Evolutionary conservation across 2,113 vertebrate species (phyloP).

Genomic region (Oceanites oceanicus): DNA sequence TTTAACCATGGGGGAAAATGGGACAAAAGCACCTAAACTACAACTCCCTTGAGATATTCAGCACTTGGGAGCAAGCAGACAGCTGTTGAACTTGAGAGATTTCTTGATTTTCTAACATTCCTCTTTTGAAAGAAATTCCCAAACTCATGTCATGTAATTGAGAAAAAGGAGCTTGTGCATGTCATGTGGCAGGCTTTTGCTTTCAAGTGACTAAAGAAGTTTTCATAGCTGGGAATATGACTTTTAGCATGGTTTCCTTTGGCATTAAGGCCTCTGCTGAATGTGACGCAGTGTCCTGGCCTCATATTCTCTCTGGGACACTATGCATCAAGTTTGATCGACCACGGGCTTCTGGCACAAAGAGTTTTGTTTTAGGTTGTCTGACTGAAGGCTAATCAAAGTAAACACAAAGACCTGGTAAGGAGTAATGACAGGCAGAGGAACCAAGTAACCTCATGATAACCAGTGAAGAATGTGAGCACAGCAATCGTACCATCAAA

Average conservation of each 20-base stretch:
- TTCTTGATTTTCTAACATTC: not conserved
- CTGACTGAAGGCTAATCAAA: not conserved
- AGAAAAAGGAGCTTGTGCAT: not conserved
- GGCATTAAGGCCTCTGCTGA: not conserved
- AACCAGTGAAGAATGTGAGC: not conserved
- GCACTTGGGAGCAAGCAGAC: not conserved
- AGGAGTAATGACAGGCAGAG: not conserved
- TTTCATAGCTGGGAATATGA: not conserved
- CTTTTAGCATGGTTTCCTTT: not conserved
- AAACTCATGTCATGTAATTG: not conserved
- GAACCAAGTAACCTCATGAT: not conserved
- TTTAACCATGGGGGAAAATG: not conserved
- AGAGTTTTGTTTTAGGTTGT: not conserved
- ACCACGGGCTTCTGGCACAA: not conserved
- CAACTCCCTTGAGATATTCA: not conserved
- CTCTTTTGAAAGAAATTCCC: not conserved
- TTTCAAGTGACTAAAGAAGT: not conserved
- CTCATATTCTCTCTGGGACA: not conserved
- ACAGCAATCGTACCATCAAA: not conserved
- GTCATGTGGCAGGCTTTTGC: not conserved
- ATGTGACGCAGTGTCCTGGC: not conserved
- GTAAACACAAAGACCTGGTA: not conserved
- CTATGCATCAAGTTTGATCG: rapidly evolving
- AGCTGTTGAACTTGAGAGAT: not conserved
- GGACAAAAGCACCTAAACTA: not conserved